A percentile compares a stretch with the other conserved stretches of the same genome.
phyloP scores from a whole-genome alignment of 2,797 vertebrate genomes.

The Salarias fasciatus region DNA sequence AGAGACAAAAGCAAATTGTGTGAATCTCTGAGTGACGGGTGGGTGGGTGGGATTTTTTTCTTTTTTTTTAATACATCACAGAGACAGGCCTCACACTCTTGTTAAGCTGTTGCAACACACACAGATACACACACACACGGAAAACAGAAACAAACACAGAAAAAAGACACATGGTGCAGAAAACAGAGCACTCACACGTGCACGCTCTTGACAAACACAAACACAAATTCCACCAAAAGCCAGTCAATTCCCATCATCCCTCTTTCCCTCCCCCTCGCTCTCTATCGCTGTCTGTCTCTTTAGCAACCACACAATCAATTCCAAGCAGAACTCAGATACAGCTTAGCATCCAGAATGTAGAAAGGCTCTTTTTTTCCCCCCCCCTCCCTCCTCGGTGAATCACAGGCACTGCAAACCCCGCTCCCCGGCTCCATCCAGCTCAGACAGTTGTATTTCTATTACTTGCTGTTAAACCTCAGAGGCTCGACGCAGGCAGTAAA shows the following conservation, averaged over 20 bases:
- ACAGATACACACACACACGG: constrained; percentile 58
- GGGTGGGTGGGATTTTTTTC: constrained; percentile 21
- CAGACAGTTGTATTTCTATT: constrained; percentile 75
- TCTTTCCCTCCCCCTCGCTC: constrained; percentile 23
- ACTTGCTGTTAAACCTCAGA: constrained; percentile 67
- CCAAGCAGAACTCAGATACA: constrained; percentile 75
- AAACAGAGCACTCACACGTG: constrained; percentile 51
- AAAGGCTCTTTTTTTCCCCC: constrained; percentile 59
- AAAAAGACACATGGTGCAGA: constrained; percentile 71
- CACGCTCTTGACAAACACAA: constrained; percentile 62
- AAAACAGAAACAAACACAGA: constrained; percentile 61
- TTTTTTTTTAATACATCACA: too few relatives aligned
- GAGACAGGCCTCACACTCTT: constrained; percentile 71
- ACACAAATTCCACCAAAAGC: constrained; percentile 66
- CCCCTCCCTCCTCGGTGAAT: constrained; percentile 50
- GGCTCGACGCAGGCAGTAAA: constrained; percentile 65
- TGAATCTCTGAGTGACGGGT: constrained; percentile 60
- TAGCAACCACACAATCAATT: constrained; percentile 78
- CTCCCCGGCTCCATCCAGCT: constrained; percentile 69
- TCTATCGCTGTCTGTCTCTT: constrained; percentile 69
- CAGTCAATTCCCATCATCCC: constrained; percentile 64
- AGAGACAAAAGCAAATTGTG: constrained; percentile 59
- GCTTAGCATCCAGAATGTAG: constrained; percentile 68
- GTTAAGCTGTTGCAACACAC: constrained; percentile 67
- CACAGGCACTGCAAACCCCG: constrained; percentile 62